Percentiles rank a stretch among this genome's conserved stretches.
phyloP scores from a whole-genome alignment of 2,797 vertebrate genomes.

The Phrynocephalus vlangalii region DNA sequence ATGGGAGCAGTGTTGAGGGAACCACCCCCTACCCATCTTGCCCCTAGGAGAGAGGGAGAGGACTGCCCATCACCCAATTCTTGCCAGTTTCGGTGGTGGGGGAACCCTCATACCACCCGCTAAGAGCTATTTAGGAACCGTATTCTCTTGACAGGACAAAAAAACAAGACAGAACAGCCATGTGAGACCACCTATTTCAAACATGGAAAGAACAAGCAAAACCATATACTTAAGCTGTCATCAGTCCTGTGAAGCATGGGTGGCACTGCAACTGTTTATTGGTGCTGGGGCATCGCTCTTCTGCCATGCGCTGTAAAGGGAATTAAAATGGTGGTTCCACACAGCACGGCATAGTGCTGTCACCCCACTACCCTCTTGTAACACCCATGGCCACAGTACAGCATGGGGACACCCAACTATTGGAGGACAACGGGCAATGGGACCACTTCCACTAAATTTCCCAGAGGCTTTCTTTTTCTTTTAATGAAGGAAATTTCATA shows the following conservation, averaged over 20 bases:
- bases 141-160: background rate
- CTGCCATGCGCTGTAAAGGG: background rate
- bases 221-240: background rate
- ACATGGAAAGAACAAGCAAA: background rate
- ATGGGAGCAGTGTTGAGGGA: background rate
- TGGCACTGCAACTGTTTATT: background rate
- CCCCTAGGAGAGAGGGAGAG: background rate
- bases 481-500: conserved; percentile 1
- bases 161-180: background rate
- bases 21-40: background rate
- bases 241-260: background rate
- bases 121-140: background rate
- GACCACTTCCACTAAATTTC: background rate
- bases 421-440: background rate
- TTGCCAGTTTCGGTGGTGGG: too few species aligned
- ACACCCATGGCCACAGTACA: background rate
- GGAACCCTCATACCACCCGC: background rate
- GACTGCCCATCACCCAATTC: background rate
- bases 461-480: background rate
- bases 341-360: background rate
- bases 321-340: background rate
- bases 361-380: background rate
- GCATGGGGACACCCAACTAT: background rate
- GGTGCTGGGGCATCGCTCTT: background rate
- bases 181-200: background rate